Base-by-base conservation (phyloP, 1,140 invertebrate species). In the Sogatella furcifera region DNA sequence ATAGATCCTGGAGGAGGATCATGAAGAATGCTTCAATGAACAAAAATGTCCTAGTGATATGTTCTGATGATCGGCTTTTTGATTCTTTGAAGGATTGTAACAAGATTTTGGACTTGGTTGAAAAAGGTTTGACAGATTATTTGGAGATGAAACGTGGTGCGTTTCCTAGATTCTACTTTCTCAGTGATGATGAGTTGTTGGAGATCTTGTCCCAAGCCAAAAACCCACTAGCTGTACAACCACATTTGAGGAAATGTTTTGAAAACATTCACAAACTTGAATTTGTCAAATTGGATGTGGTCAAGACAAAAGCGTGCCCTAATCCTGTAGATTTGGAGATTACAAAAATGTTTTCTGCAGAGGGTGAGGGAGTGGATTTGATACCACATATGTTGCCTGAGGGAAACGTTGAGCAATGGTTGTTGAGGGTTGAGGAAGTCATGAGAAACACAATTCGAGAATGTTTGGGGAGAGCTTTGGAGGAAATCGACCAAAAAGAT, bases 391-490 rank as follows among this genome's bases (percentile, higher is more conserved):
- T 86, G 44, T 83, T 87, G 65, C 86, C 88, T 0, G 71, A 75
- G 44, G 81, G 84, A 13, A 84, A 83, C 64, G 89, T 92, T 0
- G 90, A 93, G 67, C 80, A 84, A 69, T 92, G 89, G 89, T 74
- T 93, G 8, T 71, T 81, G 34, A 68, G 79, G 68, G 73, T 90
- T 0, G 88, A 90, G 70, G 71, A 72, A 2, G 80, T 80, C 24
- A 90, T 90, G 86, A 78, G 80, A 43, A 76, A 79, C 61, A 79
- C 81, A 0, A 75, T 78, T 9, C 70, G 82, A 59, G 68, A 80
- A 13, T 74, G 79, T 0, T 69, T 83, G 21, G 74, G 76, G n/a
- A 78, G 78, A 15, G 72, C 77, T 8, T 67, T 87, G 65, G 68
- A 64, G 60, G 75, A 73, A 64, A 69, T 77, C 44, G 79, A 72